Base-by-base conservation (phyloP, 2,888 invertebrate species). In the Itoplectis maculator region DNA sequence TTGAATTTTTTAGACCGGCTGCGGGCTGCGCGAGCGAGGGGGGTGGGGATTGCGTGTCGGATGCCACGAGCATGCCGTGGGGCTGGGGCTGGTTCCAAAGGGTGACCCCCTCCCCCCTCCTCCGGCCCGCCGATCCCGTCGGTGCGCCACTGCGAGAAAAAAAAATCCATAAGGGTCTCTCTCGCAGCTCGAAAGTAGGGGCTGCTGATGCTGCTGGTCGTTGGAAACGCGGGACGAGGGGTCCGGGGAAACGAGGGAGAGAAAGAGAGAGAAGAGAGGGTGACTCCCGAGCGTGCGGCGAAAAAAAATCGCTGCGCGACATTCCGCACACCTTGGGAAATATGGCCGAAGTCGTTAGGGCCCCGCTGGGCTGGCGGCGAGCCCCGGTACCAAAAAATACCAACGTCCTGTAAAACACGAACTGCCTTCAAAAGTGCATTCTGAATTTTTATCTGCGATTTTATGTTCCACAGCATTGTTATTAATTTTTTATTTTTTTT, bases 141-240 rank as follows among this genome's bases (percentile, higher is more conserved):
- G 59, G 68, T 76, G 29, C n/a, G n/a, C 87, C 84, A 86, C 87
- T 85, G 79, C 75, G 84, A 78, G 88, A 88, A 91, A 91, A 89
- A 90, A 91, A 91, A 91, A 91, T 91, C 91, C 89, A 91, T 91
- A 91, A 91, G 91, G 91, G 90, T 89, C 85, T 88, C 86, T 86
- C 79, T 82, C 75, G 79, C 75, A 81, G 66, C 77, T 74, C 84
- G 76, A 85, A 86, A 87, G 87, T 87, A 82, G 85, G 84, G 77
- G 81, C 84, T 86, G 61, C 70, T n/a, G n/a, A n/a, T 75, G 81
- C 47, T 82, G 84, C 80, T 84, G 82, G 85, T 81, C 81, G 86
- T 78, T 78, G 77, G 83, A 81, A 75, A 79, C 77, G 79, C 70
- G 47, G 83, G 59, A 86, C 79, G 83, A 79, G 85, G 70, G 73